Evolutionary conservation across 2,113 vertebrate species (phyloP).

Genomic region (Athene cunicularia): DNA sequence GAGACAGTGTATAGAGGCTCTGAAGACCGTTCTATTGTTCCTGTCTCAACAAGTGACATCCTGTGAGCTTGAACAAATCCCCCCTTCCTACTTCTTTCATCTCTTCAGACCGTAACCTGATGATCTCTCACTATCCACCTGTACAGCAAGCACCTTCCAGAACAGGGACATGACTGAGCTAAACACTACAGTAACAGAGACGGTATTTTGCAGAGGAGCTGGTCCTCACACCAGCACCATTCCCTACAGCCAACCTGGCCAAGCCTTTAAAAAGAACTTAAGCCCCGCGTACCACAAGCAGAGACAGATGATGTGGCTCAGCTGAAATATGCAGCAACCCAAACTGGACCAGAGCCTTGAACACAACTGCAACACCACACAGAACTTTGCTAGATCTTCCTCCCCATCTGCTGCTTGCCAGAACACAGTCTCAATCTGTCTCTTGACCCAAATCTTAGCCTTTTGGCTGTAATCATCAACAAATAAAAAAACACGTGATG

Average conservation of each 20-base stretch:
- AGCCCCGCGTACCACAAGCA: not conserved
- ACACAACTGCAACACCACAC: not conserved
- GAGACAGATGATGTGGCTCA: not conserved
- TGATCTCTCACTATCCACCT: not conserved
- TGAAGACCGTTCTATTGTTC: not conserved
- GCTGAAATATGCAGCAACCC: not conserved
- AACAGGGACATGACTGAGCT: not conserved
- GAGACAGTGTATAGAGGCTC: not conserved
- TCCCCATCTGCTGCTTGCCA: not conserved
- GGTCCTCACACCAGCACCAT: not conserved
- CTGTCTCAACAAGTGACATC: not conserved
- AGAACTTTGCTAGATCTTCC: not conserved
- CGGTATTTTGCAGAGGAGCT: not conserved
- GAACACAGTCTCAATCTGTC: not conserved
- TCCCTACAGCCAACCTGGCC: not conserved
- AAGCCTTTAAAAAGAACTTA: not conserved
- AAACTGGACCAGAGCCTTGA: not conserved
- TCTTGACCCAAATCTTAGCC: not conserved
- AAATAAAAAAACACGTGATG: not conserved
- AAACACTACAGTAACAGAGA: not conserved
- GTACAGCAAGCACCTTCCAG: not conserved
- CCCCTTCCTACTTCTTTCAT: not conserved
- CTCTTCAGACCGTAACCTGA: not conserved
- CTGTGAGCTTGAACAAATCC: not conserved
- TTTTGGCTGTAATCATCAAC: not conserved